Base-by-base conservation (phyloP, 37 sponge, comb jelly and placozoan species). In the Halichondria panicea region DNA sequence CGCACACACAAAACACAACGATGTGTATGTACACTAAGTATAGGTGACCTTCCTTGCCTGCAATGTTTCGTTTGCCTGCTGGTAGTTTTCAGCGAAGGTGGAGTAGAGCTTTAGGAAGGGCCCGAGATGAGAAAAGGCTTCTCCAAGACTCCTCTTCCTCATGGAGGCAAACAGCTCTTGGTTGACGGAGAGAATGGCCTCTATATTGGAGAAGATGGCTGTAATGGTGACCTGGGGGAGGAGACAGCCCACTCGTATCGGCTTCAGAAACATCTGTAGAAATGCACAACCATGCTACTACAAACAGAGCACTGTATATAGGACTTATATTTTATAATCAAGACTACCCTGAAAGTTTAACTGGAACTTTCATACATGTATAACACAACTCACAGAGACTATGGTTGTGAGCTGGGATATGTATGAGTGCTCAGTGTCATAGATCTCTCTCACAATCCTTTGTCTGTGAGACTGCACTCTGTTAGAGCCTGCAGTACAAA, bases 61-160 rank as follows among this genome's bases (percentile, higher is more conserved):
- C 1, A 91, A 31, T 1, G 81, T 56, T 2, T 65, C 64, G 37
- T 40, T 43, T 8, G 93, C 89, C 43, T 21, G 43, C 25, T 84
- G 57, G 63, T 70, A 88, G 63, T 88, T 88, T 52, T 75, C 71
- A 9, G 89, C 84, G 65, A 85, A 93, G 43, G 79, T 64, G 21
- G 89, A 77, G 53, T 93, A 93, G 15, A 93, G 85, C 43, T 87
- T 88, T 15, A 93, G 82, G 67, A 93, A 93, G 0, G 93, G 93
- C 22, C 71, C 89, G 58, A 93, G 42, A 44, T 84, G 69, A 31
- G 37, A 55, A 58, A 93, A 93, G 24, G 93, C 93, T 25, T 84
- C 86, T 0, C 76, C 93, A 44, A 81, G 82, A 31, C 87, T 82
- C 43, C 62, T 41, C 54, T 88, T 77, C 37, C 75, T 38, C 76